phyloP scores from a whole-genome alignment of 2,888 invertebrate species.

The Sinodicranocentrus sp. region DNA sequence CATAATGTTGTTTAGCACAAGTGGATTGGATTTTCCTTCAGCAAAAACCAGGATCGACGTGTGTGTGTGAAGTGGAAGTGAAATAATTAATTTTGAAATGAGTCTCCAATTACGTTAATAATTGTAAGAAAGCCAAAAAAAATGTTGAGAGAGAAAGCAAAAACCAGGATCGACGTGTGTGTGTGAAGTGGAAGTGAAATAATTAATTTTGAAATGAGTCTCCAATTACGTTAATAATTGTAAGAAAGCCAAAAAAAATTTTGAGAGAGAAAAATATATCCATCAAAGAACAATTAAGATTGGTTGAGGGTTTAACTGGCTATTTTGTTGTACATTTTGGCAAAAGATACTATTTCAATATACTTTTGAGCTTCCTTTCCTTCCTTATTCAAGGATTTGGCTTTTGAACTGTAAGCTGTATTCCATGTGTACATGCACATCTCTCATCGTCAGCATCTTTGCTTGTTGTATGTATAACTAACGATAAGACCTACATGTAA shows the following conservation, averaged over 20 bases:
- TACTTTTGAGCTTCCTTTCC: no score
- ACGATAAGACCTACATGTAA: constrained; percentile 59
- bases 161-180: background rate
- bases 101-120: constrained; percentile 2
- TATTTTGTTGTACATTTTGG: no score
- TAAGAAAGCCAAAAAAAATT: background rate
- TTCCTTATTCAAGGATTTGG: no score
- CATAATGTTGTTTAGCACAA: constrained; percentile 23
- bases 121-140: background rate
- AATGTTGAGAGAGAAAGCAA: background rate
- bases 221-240: constrained; percentile 1
- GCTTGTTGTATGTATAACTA: no score
- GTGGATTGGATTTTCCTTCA: background rate
- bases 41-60: background rate
- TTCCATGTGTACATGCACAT: no score
- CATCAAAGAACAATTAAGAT: no score
- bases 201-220: constrained; percentile 13
- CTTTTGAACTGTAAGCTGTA: no score
- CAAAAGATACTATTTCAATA: no score
- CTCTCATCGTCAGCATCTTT: no score
- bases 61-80: constrained; percentile 12
- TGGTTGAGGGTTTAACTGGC: no score
- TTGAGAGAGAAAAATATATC: background rate
- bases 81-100: constrained; percentile 18
- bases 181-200: constrained; percentile 19